Conservation (phyloP, 2,113 vertebrate genomes). For the Dendrocopos noguchii region DNA sequence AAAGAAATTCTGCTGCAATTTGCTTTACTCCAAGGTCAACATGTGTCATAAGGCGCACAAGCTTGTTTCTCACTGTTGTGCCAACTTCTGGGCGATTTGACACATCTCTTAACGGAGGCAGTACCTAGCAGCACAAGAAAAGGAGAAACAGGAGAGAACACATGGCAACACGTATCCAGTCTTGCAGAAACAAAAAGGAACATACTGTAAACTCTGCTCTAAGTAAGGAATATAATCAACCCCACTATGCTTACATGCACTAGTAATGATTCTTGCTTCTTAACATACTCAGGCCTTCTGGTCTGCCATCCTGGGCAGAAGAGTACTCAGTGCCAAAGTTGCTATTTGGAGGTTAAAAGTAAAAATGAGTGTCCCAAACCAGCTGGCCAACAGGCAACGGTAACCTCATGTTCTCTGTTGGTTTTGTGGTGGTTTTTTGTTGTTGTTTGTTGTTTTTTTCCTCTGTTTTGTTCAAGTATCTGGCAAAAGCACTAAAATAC, state of each 20-base stretch:
- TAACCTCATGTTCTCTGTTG: background rate
- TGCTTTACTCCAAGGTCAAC: slow-evolving; percentile 97
- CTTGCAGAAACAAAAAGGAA: background rate
- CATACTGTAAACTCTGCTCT: background rate
- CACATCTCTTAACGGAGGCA: slow-evolving; percentile 93
- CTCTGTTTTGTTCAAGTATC: background rate
- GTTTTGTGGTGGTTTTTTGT: too few relatives aligned
- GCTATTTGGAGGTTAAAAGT: background rate
- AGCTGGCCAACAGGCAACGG: background rate
- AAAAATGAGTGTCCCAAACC: background rate
- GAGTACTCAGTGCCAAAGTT: background rate
- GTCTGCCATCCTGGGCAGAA: background rate
- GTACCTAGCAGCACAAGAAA: slow-evolving; percentile 79
- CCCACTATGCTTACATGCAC: background rate
- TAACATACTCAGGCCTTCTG: background rate
- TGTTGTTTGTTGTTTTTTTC: background rate
- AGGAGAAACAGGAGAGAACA: background rate
- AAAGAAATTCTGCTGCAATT: slow-evolving; percentile 95
- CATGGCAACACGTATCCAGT: background rate
- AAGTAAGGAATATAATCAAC: background rate
- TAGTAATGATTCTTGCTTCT: background rate
- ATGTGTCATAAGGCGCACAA: slow-evolving; percentile 97
- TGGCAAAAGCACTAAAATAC: background rate
- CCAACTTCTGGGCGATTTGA: slow-evolving; percentile 94
- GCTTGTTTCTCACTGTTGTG: slow-evolving; percentile 91